Conservation (phyloP, 2,888 invertebrate species). For the Cremastobaeus sp. region DNA sequence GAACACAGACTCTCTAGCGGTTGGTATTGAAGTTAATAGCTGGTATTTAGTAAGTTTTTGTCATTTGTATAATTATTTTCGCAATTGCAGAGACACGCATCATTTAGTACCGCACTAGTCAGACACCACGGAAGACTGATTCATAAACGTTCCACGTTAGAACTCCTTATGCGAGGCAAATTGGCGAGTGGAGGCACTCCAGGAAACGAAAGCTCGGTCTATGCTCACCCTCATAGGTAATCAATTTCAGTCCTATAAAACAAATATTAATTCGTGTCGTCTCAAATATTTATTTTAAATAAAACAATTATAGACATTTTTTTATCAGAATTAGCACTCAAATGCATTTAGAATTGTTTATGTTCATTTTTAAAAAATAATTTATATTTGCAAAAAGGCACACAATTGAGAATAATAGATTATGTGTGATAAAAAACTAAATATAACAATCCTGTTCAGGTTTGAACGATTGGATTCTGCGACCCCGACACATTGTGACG, state of each 20-base stretch:
- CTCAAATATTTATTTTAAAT: no score
- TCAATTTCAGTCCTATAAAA: no score
- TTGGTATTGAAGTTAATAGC: conserved; percentile 71
- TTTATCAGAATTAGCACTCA: no score
- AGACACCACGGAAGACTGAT: conserved; percentile 90
- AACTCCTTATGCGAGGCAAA: conserved; percentile 92
- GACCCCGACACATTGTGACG: conserved; percentile 92
- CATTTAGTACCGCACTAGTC: conserved; percentile 91
- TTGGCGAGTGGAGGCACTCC: conserved; percentile 80
- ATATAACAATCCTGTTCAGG: conserved; percentile 78
- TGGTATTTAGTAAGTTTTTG: conserved; percentile 5
- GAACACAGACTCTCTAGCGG: conserved; percentile 88
- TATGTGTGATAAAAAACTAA: no score
- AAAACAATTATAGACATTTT: no score
- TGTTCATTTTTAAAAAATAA: no score
- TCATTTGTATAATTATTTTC: conserved; percentile 1
- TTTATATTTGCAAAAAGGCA: no score
- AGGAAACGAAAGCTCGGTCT: conserved; percentile 81
- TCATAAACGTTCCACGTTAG: conserved; percentile 93
- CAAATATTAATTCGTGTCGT: no score
- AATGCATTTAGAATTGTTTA: no score
- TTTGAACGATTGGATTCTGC: conserved; percentile 93
- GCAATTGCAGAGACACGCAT: conserved; percentile 84
- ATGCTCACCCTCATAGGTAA: conserved; percentile 85
- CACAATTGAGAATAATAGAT: no score